Conservation (phyloP, 2,888 invertebrate species). For the Temnothorax ravouxi region DNA sequence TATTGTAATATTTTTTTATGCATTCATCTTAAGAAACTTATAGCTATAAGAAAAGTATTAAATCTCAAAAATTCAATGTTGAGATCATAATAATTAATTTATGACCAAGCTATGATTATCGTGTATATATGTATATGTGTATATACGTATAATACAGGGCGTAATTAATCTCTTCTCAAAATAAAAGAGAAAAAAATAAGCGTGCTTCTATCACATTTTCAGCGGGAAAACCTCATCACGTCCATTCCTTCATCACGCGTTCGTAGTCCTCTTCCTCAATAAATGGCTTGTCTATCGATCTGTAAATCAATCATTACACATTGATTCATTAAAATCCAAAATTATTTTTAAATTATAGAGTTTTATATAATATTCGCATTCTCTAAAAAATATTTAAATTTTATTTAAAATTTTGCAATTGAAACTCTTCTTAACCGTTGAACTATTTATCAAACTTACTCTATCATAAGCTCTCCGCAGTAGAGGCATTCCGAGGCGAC, state of each 20-base stretch:
- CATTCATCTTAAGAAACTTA: not conserved
- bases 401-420: slow-evolving; percentile 7
- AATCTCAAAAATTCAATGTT: not conserved
- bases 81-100: not conserved
- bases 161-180: slow-evolving; percentile 11
- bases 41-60: not conserved
- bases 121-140: not conserved
- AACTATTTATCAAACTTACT: slow-evolving; percentile 84
- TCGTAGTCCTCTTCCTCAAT: slow-evolving; percentile 94
- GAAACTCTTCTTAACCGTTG: not conserved
- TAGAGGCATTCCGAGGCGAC: slow-evolving; percentile 96
- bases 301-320: slow-evolving; percentile 81
- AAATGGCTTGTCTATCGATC: slow-evolving; percentile 96
- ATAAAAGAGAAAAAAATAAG: slow-evolving; percentile 11
- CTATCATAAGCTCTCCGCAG: slow-evolving; percentile 97
- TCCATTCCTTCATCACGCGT: slow-evolving; percentile 94
- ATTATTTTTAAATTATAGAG: slow-evolving; percentile 8
- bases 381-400: not conserved
- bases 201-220: slow-evolving; percentile 26
- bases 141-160: not conserved
- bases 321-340: no score
- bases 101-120: not conserved
- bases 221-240: slow-evolving; percentile 86
- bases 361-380: not conserved
- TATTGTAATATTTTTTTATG: not conserved